Base-by-base conservation (phyloP, 2,113 vertebrate genomes). In the Mormoops blainvillei region DNA sequence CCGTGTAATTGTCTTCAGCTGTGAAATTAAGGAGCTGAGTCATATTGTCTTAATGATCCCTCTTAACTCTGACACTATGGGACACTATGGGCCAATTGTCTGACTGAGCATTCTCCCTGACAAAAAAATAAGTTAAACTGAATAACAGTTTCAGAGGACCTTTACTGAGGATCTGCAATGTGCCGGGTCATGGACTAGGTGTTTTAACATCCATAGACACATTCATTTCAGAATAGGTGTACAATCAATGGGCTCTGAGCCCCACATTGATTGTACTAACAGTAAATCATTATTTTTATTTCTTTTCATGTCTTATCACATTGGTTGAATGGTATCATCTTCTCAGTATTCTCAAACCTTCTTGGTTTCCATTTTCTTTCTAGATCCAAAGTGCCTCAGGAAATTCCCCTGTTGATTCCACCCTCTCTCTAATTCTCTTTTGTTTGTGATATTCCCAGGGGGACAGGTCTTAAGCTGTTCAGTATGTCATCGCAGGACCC, bases 281-380 rank as follows among this genome's bases (percentile, higher is more conserved):
- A 61, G 36, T 45, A 26, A 41, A 67, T 67, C 50, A 43, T n/a
- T 3, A n/a, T 80, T 28, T 50, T 5, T 71, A 61, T 77, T 94
- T 90, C 3, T 95, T 95, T 95, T 94, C n/a, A 74, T 36, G 77
- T 94, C 88, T 92, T 95, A 80, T 89, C 95, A 20, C 93, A 90
- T 68, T 74, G 76, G 88, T 56, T 77, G 82, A 52, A 82, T 77
- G 33, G 4, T 77, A 33, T 61, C 18, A 26, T 74, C 5, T 82
- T 61, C 33, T 18, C 43, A 50, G 20, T 22, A 36, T 5, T 18
- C 45, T 63, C 7, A 15, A 80, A 18, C 22, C n/a, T 36, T 89
- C 20, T 74, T 28, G n/a, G 83, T 38, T 88, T 87, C 7, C n/a
- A 52, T 78, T 94, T 6, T 70, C 10, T 89, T 96, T 86, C 48